Conservation (phyloP, 1,140 invertebrate genomes). For the Drosophila santomea region DNA sequence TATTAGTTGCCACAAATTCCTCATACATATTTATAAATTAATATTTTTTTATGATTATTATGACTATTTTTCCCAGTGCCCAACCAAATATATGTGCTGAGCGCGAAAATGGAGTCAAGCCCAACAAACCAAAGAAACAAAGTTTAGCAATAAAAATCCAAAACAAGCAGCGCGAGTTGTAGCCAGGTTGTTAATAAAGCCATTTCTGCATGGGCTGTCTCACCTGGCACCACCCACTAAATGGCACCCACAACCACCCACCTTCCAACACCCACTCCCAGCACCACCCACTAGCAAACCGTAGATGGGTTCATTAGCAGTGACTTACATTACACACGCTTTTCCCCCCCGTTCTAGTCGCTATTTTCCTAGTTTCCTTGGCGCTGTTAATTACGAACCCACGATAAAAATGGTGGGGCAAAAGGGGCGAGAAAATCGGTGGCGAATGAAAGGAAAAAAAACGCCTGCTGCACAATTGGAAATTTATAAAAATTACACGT, state of each 20-base stretch:
- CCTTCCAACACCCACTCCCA: conserved; percentile 8
- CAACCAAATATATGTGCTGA: conserved; percentile 50
- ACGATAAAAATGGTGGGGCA: conserved; percentile 17
- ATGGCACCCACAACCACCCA: not conserved
- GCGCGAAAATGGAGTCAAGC: conserved; percentile 26
- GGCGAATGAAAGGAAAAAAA: conserved; percentile 5
- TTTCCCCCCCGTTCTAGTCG: conserved; percentile 27
- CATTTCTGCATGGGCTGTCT: conserved; percentile 69
- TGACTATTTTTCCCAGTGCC: conserved; percentile 9
- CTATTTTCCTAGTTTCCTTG: conserved; percentile 55
- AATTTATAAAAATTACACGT: conserved; percentile 83
- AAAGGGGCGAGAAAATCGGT: conserved; percentile 1
- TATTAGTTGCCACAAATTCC: no score
- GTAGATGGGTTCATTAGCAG: conserved; percentile 75
- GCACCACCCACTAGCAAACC: conserved; percentile 21
- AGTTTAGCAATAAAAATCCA: conserved; percentile 82
- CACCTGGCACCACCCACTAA: conserved; percentile 22
- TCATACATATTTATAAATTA: no score
- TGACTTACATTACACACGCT: conserved; percentile 58
- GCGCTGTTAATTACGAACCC: conserved; percentile 70
- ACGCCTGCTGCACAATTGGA: conserved; percentile 49
- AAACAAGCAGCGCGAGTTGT: conserved; percentile 39
- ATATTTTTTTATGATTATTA: not conserved
- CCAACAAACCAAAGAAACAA: conserved; percentile 59
- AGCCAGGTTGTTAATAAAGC: conserved; percentile 69